These are phyloP conservation scores for Drosophila tristis DNA, from an alignment of 1,140 invertebrate genomes.

Conservation along the genomic window DNA sequence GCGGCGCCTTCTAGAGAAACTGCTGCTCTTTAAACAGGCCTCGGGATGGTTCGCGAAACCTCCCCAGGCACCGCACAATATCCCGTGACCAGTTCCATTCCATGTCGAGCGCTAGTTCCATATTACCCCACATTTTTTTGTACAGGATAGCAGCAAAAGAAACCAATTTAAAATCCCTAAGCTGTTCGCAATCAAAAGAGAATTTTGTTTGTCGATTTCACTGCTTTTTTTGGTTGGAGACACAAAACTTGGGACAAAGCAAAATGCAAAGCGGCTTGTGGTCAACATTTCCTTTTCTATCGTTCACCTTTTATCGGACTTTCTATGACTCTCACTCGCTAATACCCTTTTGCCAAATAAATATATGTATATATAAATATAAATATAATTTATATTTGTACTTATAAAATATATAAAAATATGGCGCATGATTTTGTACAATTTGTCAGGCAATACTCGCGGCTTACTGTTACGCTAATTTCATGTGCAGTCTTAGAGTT, in stretches of 20 bases:
- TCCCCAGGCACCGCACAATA: too few relatives aligned
- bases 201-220: neutral
- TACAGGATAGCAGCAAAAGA: too few relatives aligned
- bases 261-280: conserved; percentile 32
- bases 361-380: too few relatives aligned
- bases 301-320: conserved; percentile 6
- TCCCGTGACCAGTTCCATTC: too few relatives aligned
- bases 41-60: too few relatives aligned
- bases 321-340: neutral
- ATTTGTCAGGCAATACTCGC: conserved; percentile 6
- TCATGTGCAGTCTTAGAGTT: conserved; percentile 1
- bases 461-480: conserved; percentile 13
- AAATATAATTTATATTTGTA: too few relatives aligned
- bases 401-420: neutral
- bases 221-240: neutral
- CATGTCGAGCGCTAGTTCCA: too few relatives aligned
- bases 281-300: conserved; percentile 22
- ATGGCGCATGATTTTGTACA: conserved; percentile 6
- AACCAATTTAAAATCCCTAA: neutral
- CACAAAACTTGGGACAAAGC: conserved; percentile 12
- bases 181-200: neutral
- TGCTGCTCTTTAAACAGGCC: too few relatives aligned
- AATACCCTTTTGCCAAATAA: conserved; percentile 12
- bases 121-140: neutral
- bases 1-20: too few relatives aligned